Percentiles rank a stretch among this genome's conserved stretches.
Conservation (phyloP, 2,888 invertebrate species). For the Drosophila limbata region DNA sequence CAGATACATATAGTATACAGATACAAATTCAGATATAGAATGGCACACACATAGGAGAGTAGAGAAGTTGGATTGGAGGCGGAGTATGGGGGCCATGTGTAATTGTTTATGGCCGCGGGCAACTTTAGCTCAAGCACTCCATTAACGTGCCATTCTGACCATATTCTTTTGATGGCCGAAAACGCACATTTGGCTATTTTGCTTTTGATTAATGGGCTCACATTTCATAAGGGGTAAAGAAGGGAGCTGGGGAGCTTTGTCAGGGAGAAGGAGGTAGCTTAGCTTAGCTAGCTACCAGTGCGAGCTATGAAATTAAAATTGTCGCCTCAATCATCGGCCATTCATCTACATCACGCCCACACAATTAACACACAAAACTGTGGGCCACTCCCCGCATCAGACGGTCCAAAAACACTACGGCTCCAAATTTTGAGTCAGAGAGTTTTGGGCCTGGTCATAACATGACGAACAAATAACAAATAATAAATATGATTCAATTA, state of each 20-base stretch:
- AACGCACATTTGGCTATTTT: slow-evolving; percentile 39
- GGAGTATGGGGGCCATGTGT: background rate
- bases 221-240: background rate
- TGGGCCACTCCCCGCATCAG: slow-evolving; percentile 47
- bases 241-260: background rate
- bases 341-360: slow-evolving; percentile 80
- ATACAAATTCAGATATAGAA: no score
- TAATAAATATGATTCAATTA: slow-evolving; percentile 71
- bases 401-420: slow-evolving; percentile 1
- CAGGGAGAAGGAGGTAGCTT: background rate
- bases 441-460: slow-evolving; percentile 54
- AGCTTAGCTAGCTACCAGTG: slow-evolving; percentile 18
- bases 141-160: slow-evolving; percentile 53
- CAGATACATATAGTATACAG: background rate
- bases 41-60: background rate
- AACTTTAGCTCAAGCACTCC: slow-evolving; percentile 21
- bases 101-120: slow-evolving; percentile 33
- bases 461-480: slow-evolving; percentile 21
- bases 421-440: slow-evolving; percentile 11
- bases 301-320: slow-evolving; percentile 48
- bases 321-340: slow-evolving; percentile 64
- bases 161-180: slow-evolving; percentile 30
- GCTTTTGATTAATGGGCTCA: slow-evolving; percentile 60
- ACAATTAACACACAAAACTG: slow-evolving; percentile 69
- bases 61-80: background rate